These are phyloP conservation scores for Sebastes oblongus DNA, from an alignment of 2,797 vertebrate genomes.

Conservation along the genomic window DNA sequence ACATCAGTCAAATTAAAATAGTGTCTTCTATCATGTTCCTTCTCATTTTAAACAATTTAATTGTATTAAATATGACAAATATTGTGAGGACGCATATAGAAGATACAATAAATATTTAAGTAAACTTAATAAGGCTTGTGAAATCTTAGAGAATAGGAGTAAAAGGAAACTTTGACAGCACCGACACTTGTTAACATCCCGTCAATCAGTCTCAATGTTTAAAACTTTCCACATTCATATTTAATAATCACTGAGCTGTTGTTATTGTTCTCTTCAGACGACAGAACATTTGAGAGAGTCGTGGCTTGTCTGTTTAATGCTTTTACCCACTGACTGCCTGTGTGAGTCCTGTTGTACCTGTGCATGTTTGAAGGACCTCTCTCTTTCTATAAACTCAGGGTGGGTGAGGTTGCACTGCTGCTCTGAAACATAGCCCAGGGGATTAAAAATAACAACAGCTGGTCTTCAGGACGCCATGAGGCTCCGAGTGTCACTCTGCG, in stretches of 20 bases:
- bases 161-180: constrained; percentile 2
- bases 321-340: neutral
- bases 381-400: constrained; percentile 3
- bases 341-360: constrained; percentile 21
- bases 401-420: constrained; percentile 58
- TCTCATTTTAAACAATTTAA: neutral
- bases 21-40: neutral
- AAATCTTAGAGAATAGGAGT: neutral
- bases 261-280: constrained; percentile 42
- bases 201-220: constrained; percentile 11
- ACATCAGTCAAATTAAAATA: neutral
- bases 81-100: neutral
- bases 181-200: constrained; percentile 8
- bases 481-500: constrained; percentile 62
- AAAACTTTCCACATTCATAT: constrained; percentile 60
- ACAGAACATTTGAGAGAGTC: neutral
- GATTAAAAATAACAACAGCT: constrained; percentile 89
- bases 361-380: constrained; percentile 27
- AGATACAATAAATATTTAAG: neutral
- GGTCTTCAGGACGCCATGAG: constrained; percentile 80
- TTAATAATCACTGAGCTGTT: constrained; percentile 44
- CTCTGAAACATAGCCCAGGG: constrained; percentile 77
- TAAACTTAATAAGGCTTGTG: neutral
- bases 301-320: neutral
- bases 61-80: neutral